A percentile compares a stretch with the other conserved stretches of the same genome.
Conservation (phyloP, 2,797 vertebrate species). For the Loriculus beryllinus region DNA sequence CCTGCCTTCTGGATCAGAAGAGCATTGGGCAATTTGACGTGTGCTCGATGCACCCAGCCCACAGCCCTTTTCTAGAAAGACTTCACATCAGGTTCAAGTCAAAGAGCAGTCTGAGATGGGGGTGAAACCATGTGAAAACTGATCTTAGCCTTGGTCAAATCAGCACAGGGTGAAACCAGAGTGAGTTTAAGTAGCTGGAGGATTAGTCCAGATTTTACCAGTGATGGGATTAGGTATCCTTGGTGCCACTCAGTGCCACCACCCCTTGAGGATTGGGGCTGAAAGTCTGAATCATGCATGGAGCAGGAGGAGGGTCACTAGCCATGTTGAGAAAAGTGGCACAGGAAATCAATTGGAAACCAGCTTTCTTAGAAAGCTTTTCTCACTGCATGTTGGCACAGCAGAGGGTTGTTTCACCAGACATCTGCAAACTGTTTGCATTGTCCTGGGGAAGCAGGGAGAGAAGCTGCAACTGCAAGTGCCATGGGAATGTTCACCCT, state of each 20-base stretch:
- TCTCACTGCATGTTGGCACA: neutral
- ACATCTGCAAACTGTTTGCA: neutral
- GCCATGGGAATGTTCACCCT: neutral
- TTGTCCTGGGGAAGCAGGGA: neutral
- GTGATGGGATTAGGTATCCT: neutral
- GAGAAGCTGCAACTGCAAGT: rapidly evolving
- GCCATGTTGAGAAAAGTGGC: neutral
- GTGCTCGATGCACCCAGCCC: neutral
- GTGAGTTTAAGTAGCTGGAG: neutral
- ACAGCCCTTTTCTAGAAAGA: neutral
- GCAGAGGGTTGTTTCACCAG: neutral
- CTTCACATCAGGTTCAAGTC: neutral
- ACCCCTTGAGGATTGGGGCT: rapidly evolving
- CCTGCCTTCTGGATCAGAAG: neutral
- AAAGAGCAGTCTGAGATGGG: neutral
- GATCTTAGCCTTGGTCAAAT: neutral
- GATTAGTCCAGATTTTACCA: neutral
- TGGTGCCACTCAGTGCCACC: neutral
- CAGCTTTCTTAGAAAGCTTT: neutral
- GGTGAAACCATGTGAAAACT: neutral
- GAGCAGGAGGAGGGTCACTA: neutral
- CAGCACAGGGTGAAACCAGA: neutral
- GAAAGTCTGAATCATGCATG: neutral
- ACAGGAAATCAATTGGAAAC: neutral
- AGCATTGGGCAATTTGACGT: rapidly evolving